phyloP scores from a whole-genome alignment of 1,140 invertebrate genomes.

The Papilio machaon region DNA sequence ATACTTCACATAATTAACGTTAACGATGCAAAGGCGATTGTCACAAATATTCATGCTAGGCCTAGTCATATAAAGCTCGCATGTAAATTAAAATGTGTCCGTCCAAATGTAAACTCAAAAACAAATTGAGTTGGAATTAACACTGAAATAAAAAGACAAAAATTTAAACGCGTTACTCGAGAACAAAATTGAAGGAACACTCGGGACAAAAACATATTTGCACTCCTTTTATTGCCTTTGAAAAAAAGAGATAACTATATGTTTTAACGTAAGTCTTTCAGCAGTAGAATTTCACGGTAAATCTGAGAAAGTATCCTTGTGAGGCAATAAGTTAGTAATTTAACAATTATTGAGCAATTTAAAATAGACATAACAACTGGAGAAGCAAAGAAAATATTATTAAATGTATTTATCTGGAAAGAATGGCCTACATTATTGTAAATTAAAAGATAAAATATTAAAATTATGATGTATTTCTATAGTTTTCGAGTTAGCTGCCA shows the following conservation, averaged over 20 bases:
- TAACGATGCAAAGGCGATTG: too few relatives aligned
- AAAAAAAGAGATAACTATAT: too few relatives aligned
- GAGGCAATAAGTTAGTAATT: not conserved
- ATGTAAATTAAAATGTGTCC: not conserved
- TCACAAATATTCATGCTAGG: too few relatives aligned
- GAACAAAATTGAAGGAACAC: not conserved
- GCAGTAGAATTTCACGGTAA: not conserved
- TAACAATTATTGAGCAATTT: conserved; percentile 1
- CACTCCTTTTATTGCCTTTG: too few relatives aligned
- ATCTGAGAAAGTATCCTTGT: too few relatives aligned
- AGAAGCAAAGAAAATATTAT: not conserved
- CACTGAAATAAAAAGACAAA: not conserved
- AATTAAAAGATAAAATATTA: too few relatives aligned
- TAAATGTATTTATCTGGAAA: not conserved
- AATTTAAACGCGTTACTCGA: not conserved
- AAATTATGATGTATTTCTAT: not conserved
- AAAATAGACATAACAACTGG: not conserved
- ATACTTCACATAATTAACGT: too few relatives aligned
- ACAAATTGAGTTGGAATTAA: not conserved
- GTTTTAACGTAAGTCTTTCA: not conserved
- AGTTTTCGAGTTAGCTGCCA: not conserved
- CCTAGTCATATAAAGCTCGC: not conserved
- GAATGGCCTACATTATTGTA: not conserved
- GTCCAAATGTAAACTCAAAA: not conserved
- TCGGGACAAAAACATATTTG: too few relatives aligned